Conservation (phyloP, 2,113 vertebrate genomes). For the Chionomys nivalis region DNA sequence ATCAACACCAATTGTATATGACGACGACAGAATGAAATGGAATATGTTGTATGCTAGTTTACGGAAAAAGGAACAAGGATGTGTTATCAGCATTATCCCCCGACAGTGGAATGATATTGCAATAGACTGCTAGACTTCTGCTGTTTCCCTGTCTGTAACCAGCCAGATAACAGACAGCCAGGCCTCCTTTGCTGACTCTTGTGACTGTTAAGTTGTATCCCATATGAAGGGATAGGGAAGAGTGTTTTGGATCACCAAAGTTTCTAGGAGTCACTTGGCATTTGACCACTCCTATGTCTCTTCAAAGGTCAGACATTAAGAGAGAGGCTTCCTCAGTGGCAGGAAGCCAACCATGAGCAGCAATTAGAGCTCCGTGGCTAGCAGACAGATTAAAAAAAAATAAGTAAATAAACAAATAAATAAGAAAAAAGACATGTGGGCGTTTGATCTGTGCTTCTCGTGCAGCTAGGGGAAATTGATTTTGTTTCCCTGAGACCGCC, state of each 20-base stretch:
- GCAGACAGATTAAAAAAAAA: not conserved
- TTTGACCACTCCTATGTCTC: not conserved
- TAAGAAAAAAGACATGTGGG: conserved; percentile 25
- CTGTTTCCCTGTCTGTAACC: not conserved
- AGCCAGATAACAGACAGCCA: not conserved
- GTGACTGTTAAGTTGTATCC: not conserved
- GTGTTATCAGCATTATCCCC: not conserved
- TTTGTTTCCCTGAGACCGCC: conserved; percentile 8
- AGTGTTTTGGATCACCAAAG: not conserved
- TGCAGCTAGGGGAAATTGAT: conserved; percentile 36
- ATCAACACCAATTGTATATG: not conserved
- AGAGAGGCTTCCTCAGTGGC: not conserved
- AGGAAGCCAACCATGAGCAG: not conserved
- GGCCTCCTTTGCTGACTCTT: not conserved
- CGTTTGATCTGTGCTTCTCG: conserved; percentile 53
- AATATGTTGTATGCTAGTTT: not conserved
- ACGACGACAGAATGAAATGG: not conserved
- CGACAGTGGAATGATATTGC: not conserved
- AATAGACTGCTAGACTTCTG: not conserved
- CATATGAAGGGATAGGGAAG: conserved; percentile 20
- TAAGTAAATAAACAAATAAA: not conserved
- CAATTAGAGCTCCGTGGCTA: not conserved
- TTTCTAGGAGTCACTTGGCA: conserved; percentile 1
- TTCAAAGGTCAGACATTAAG: conserved; percentile 23
- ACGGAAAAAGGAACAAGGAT: not conserved